Evolutionary conservation across 2,113 vertebrate genomes (phyloP), one percentile per base, ranked within the genome.

Genomic region (Leptodactylus fuscus): DNA sequence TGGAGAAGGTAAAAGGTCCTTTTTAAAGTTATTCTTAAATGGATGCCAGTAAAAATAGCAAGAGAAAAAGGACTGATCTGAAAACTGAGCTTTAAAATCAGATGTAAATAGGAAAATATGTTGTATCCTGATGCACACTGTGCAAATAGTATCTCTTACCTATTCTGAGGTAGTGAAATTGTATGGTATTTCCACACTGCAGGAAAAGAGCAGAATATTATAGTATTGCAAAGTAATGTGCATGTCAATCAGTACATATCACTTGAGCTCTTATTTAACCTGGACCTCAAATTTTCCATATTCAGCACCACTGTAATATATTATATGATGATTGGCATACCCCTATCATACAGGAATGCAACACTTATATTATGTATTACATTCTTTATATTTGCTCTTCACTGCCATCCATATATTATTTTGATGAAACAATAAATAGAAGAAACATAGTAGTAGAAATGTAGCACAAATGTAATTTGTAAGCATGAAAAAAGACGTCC

Each of bases 71-170:
- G 22, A 15, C 51, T 6, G 4, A 10, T 53, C 29, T 22, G 32
- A 20, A 55, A 78, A 36, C 13, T 34, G 27, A 51, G 13, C 18
- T 53, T 55, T 18, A 70, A 62, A 82, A 82, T 70, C 41, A 82
- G 32, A 82, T 82, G 81, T 71, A 82, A 82, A 82, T 83, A 74
- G 69, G 69, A 55, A 73, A 55, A 83, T 58, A 27, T 82, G 29
- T 16, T 55, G 32, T 58, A 70, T 58, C 20, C 32, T 83, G 67
- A 83, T 83, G 67, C 81, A 73, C 81, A 83, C 81, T 83, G 81
- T 55, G 81, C 81, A 83, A 83, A 83, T 83, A 73, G 81, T 67
- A 74, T 83, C 81, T 58, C 34, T 83, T 83, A 53, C 51, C 81
- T 83, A 55, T 55, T 81, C 60, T 73, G 81, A 83, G 69, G 69